phyloP scores from a whole-genome alignment of 2,113 vertebrate genomes.

The Cyanoliseus patagonus region DNA sequence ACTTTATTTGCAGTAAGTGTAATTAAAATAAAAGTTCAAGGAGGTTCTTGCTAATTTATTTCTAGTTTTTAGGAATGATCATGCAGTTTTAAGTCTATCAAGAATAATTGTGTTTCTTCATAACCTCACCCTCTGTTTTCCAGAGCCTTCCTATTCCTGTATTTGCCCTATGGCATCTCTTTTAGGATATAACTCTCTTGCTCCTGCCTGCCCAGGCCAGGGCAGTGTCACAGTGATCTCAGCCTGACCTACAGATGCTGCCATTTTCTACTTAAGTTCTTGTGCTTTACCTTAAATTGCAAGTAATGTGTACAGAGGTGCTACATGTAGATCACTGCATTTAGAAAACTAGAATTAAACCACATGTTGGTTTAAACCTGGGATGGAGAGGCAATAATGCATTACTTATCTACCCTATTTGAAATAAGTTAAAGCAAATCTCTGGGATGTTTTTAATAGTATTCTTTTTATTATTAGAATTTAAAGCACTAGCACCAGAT shows the following conservation, averaged over 20 bases:
- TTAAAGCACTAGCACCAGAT: background rate
- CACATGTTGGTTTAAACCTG: background rate
- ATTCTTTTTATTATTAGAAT: background rate
- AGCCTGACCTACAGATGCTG: background rate
- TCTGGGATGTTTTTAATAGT: background rate
- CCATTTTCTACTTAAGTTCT: background rate
- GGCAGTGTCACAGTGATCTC: background rate
- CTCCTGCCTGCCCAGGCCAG: background rate
- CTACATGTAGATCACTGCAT: background rate
- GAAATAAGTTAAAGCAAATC: background rate
- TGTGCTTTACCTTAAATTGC: background rate
- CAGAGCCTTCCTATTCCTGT: background rate
- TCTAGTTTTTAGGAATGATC: background rate
- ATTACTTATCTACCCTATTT: background rate
- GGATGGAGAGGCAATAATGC: background rate
- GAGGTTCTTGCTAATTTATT: background rate
- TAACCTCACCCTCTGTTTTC: background rate
- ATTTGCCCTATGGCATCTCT: background rate
- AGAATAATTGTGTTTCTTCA: background rate
- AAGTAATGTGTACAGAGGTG: rapidly evolving
- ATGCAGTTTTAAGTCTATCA: background rate
- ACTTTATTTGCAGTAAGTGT: background rate
- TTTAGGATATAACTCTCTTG: background rate
- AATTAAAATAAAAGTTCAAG: background rate
- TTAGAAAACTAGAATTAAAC: background rate